Conservation (phyloP, 2,888 invertebrate genomes). For the Campoplex capitator region DNA sequence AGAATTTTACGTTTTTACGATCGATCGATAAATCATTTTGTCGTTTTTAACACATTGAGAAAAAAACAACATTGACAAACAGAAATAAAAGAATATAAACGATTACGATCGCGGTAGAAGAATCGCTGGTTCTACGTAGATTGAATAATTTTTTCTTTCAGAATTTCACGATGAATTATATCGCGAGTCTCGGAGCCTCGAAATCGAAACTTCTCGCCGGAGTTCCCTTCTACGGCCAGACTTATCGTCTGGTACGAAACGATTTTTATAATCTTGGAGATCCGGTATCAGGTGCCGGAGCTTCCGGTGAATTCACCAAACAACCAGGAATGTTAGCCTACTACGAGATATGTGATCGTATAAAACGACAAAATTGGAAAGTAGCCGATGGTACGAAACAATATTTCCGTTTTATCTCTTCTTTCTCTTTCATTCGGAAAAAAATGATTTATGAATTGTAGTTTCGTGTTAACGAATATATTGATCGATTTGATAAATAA, state of each 20-base stretch:
- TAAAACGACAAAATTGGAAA: slow-evolving; percentile 79
- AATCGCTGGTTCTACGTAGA: not conserved
- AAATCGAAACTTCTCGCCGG: slow-evolving; percentile 92
- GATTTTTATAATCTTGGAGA: slow-evolving; percentile 86
- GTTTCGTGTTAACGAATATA: not conserved
- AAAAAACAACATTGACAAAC: no score
- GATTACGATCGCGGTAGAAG: not conserved
- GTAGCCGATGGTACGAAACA: slow-evolving; percentile 73
- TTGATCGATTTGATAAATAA: not conserved
- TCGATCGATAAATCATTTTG: not conserved
- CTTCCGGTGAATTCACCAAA: slow-evolving; percentile 92
- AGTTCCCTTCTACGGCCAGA: slow-evolving; percentile 95
- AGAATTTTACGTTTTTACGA: slow-evolving; percentile 76
- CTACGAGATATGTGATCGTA: slow-evolving; percentile 92
- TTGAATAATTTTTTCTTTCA: slow-evolving; percentile 79
- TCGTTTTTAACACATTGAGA: no score
- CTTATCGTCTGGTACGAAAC: slow-evolving; percentile 88
- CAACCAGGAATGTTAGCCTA: slow-evolving; percentile 96
- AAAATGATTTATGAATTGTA: not conserved
- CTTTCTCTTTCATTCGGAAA: not conserved
- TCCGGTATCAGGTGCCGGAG: slow-evolving; percentile 90
- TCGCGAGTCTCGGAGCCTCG: slow-evolving; percentile 90
- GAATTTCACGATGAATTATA: slow-evolving; percentile 93
- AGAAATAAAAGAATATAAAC: no score
- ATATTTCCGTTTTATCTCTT: not conserved